These are phyloP conservation scores for Ephialtes manifestator DNA, from an alignment of 2,888 invertebrate genomes.

Conservation along the genomic window DNA sequence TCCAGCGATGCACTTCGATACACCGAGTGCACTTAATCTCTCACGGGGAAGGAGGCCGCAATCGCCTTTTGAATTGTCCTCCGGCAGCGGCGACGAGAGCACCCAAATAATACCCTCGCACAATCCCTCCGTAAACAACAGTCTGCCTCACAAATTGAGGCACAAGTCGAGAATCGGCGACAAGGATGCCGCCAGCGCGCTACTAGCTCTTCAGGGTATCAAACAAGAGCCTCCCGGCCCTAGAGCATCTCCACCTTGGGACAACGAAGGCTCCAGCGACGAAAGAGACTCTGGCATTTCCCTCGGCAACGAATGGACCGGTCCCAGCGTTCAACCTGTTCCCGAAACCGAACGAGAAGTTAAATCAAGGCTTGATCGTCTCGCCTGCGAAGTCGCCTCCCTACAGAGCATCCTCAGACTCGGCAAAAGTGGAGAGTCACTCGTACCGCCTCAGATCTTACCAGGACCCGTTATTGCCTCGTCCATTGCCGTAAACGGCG, in stretches of 20 bases:
- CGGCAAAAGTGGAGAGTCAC: constrained; percentile 85
- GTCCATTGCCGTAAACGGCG: constrained; percentile 44
- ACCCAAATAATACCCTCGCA: constrained; percentile 87
- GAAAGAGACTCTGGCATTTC: constrained; percentile 97
- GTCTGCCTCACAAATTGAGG: constrained; percentile 95
- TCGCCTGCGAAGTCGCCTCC: constrained; percentile 96
- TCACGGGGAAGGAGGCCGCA: constrained; percentile 88
- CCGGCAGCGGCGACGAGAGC: constrained; percentile 90
- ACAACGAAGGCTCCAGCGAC: constrained; percentile 96
- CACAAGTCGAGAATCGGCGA: constrained; percentile 97
- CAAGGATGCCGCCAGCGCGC: constrained; percentile 94
- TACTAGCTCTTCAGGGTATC: constrained; percentile 94
- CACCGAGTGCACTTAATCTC: constrained; percentile 91
- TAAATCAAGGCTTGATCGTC: constrained; percentile 94
- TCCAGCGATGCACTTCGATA: constrained; percentile 88
- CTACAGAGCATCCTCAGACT: constrained; percentile 94
- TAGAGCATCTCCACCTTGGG: constrained; percentile 94
- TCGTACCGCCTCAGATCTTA: constrained; percentile 51
- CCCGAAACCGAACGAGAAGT: constrained; percentile 91
- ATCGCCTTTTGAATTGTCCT: constrained; percentile 94
- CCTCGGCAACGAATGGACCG: constrained; percentile 90
- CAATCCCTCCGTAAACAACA: constrained; percentile 90
- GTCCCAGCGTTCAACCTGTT: constrained; percentile 83
- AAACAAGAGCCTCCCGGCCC: constrained; percentile 95
- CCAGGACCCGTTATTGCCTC: constrained; percentile 46